Base-by-base conservation (phyloP, 2,113 vertebrate species). In the Megaceryle torquata region DNA sequence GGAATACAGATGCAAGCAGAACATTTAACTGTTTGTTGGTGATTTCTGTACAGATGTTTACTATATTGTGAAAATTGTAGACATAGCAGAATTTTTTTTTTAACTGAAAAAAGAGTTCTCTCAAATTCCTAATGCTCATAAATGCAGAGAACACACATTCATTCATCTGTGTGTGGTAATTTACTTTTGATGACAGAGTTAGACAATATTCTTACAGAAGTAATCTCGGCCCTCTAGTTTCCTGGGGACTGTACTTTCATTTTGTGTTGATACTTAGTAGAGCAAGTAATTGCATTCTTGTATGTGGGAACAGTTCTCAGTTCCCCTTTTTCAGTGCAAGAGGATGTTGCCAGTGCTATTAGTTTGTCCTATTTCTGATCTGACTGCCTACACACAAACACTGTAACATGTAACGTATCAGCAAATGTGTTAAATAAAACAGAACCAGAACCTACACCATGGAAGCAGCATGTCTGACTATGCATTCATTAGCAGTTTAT, bases 241-340 rank as follows among this genome's bases (percentile, higher is more conserved):
- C 37, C 51, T 5, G 2, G 77, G 35, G 21, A 31, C 37, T 72
- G 63, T 61, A 25, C 11, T 84, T 95, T 85, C 0, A 1, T 78
- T 86, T 81, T 70, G 5, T 46, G 31, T 84, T 6, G 1, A 26
- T 69, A 54, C 20, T 57, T 46, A 50, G 33, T 22, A 86, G 69
- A 80, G 11, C 56, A 93, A 69, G 21, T 81, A 80, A 79, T 91
- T 95, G 22, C 35, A 25, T 92, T 77, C 44, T 60, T 86, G 18
- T 87, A 2, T 72, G 39, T 85, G 72, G 72, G 35, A 79, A 54
- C 15, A n/a, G 15, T 63, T 83, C 48, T 68, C 25, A 15, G 28
- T 88, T 91, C 26, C 46, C 60, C 46, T 91, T 74, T 81, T 50
- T 57, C 61, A 60, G 20, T 65, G 63, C 68, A 54, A 54, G 13